Conservation (phyloP, 2,113 vertebrate species). For the Actenoides lindsayi region DNA sequence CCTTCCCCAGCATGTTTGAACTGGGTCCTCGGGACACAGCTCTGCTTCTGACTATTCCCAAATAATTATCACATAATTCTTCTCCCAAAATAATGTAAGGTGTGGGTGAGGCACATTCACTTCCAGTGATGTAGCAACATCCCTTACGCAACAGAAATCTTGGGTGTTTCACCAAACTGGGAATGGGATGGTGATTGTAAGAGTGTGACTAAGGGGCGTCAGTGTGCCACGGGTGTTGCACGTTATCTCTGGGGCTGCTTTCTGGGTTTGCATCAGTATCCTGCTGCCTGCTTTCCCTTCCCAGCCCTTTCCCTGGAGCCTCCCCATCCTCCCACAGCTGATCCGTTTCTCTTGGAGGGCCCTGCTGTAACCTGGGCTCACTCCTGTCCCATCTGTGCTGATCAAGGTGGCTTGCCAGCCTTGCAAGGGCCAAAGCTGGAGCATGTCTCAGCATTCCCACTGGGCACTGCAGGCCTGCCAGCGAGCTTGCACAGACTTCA, state of each 20-base stretch:
- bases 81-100: constrained; percentile 46
- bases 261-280: neutral
- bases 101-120: neutral
- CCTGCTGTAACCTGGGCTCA: neutral
- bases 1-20: constrained; percentile 12
- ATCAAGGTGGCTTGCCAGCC: neutral
- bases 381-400: rapidly evolving
- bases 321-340: neutral
- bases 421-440: neutral
- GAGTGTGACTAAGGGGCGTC: constrained; percentile 3
- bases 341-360: neutral
- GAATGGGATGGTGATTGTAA: neutral
- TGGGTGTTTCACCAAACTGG: constrained; percentile 26
- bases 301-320: neutral
- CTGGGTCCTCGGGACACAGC: neutral
- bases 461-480: neutral
- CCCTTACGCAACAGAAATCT: constrained; percentile 37
- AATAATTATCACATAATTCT: constrained; percentile 42
- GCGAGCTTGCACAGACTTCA: neutral
- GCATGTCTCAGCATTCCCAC: neutral
- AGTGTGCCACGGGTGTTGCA: neutral
- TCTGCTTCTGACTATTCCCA: constrained; percentile 38
- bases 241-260: neutral
- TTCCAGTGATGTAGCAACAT: constrained; percentile 53
- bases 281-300: neutral